Base-by-base conservation (phyloP, 2,113 vertebrate genomes). In the Albula glossodonta region DNA sequence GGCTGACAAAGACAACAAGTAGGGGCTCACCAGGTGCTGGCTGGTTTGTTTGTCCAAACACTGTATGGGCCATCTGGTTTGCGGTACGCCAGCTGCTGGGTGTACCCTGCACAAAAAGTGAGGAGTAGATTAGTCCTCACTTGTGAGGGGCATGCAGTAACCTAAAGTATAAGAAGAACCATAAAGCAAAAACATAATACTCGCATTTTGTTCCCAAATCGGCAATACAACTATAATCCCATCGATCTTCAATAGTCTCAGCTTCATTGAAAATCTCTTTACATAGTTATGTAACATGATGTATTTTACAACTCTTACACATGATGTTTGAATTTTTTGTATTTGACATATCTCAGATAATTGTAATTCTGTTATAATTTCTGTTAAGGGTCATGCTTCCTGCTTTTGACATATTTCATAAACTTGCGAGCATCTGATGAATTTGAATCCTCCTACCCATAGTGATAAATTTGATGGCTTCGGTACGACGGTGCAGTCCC, bases 61-160 rank as follows among this genome's bases (percentile, higher is more conserved):
- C 90, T 66, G 87, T 92, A 95, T 1, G 93, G 94, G 0, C 94
- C 94, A 51, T 95, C 95, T 0, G 0, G 0, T 86, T 93, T 92
- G 17, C 89, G 91, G 80, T 0, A 95, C 0, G 0, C 0, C 9
- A 94, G 83, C 83, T 95, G 0, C 0, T 74, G 87, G 0, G 9
- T 10, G 70, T 90, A 92, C 56, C 92, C 91, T 92, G 79, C 13
- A 53, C 11, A 83, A 22, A 82, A 51, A 63, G 12, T 49, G 49
- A 51, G 31, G 10, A 56, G 12, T 10, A 56, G 6, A 78, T 48
- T 19, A 51, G 56, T 3, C 57, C 53, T n/a, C 60, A 66, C 31
- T 41, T 41, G 31, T 41, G 31, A 41, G 31, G 31, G 31, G 31
- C 31, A 41, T 41, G 31, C 31, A 41, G 31, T 41, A 41, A 41